Conservation (phyloP, 2,113 vertebrate species). For the Synodontis membranacea region DNA sequence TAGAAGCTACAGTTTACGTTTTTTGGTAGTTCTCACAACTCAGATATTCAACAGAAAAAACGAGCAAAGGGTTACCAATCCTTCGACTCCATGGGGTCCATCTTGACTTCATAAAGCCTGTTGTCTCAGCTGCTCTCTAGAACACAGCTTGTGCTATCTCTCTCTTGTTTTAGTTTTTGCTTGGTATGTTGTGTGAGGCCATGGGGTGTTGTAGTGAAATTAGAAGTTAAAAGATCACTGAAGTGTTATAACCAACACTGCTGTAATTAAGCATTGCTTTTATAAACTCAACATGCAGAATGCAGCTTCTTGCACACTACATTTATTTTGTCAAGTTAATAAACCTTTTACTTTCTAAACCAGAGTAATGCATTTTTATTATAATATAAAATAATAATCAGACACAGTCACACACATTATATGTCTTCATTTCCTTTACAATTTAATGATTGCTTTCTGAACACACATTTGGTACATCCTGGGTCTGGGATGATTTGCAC, state of each 20-base stretch:
- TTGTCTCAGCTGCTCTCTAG: conserved; percentile 13
- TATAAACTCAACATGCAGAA: background rate
- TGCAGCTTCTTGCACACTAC: background rate
- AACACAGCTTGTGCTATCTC: background rate
- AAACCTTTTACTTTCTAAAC: background rate
- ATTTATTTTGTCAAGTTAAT: background rate
- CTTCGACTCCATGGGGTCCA: background rate
- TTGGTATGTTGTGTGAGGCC: background rate
- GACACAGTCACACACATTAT: background rate
- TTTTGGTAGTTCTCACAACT: background rate
- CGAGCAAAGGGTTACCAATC: background rate
- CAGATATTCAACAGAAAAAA: background rate
- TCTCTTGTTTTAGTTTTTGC: conserved; percentile 4
- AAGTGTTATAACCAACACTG: background rate
- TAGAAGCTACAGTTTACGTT: background rate
- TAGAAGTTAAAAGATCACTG: background rate
- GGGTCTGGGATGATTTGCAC: no score
- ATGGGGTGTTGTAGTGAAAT: background rate
- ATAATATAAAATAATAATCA: no score
- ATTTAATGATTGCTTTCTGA: background rate
- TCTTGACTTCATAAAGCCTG: background rate
- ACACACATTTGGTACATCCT: no score
- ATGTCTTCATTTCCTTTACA: background rate
- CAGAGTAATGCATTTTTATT: background rate
- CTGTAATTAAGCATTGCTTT: background rate